Base-by-base conservation (phyloP, 2,888 invertebrate genomes). In the Drosophila rellima region DNA sequence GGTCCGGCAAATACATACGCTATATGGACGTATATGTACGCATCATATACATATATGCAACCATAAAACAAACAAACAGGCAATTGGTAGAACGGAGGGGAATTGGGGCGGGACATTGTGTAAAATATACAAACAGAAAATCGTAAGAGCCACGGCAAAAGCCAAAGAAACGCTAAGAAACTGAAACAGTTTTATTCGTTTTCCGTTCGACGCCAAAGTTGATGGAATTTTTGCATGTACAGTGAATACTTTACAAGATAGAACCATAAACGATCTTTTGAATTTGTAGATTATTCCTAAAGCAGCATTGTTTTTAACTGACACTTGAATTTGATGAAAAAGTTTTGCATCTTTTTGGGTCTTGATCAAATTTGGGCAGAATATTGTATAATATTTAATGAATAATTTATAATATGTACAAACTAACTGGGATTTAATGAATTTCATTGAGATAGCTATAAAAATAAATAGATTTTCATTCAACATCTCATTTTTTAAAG, bases 51-150 rank as follows among this genome's bases (percentile, higher is more conserved):
- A 67, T 80, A 56, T 83, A 50, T 62, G 69, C 60, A 69, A 67
- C 87, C 81, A 69, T 83, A 87, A 71, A 77, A 65, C 65, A 83
- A 80, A 86, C 81, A 88, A 85, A 86, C 74, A 68, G 48, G 29
- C 68, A 52, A 40, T 13, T 50, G 50, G 18, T 1, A 7, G 17
- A 11, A 8, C 20, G 18, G 17, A 3, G n/a, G 15, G 13, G 18
- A 64, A 56, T 39, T 15, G 26, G 39, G 20, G 13, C 45, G 37
- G 23, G 66, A 63, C 67, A 56, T 74, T 72, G 77, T 77, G 74
- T 68, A 71, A 87, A 68, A 48, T 80, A 83, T 78, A 83, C 81
- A 83, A 83, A 83, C 47, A 57, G 26, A 54, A 45, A 61, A 69
- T 42, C 61, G 74, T 59, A 39, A 51, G 56, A 70, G 61, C 70